Evolutionary conservation across 2,797 vertebrate species (phyloP), one percentile per base, ranked within the genome.

Genomic region (Danio tinwini): DNA sequence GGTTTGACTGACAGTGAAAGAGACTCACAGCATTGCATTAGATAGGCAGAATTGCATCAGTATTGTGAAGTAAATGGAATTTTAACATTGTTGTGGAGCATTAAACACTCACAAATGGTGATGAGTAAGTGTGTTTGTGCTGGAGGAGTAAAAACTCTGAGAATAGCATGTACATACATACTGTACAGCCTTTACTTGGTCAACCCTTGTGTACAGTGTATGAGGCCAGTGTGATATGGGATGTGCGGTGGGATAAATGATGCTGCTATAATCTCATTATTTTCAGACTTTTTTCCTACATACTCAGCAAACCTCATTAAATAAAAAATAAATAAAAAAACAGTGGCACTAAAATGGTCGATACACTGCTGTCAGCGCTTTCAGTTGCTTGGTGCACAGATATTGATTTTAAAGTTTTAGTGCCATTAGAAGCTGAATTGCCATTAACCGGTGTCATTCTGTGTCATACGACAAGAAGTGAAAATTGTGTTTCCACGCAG

Each of bases 331-430:
- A n/a, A n/a, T n/a, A n/a, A 29, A 77, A 39, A 70, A 67, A 71
- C n/a, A 11, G 19, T 39, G 64, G 45, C 17, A 49, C 14, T 72
- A 59, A 76, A 44, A 21, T 39, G 74, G 56, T 71, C 73, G 21
- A 81, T 80, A 37, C 37, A 29, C 17, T 58, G 39, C 7, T 11
- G 55, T 84, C 70, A 7, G 59, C 76, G 45, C 39, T 52, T 74
- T 56, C 59, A 64, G 84, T 78, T 81, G 64, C 45, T 53, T 75
- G 65, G 11, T 12, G 68, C 37, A 56, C 58, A 80, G 45, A 53
- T 64, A 81, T 75, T 72, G 84, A 85, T 84, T 81, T 56, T n/a
- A 75, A 78, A 68, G 62, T 39, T 64, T 73, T 74, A 62, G 12
- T 16, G 55, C 59, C 56, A 59, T 80, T 86, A 73, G 75, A 74